phyloP scores from a whole-genome alignment of 53 echinoderm and acorn worm genomes.

The Crossaster papposus region DNA sequence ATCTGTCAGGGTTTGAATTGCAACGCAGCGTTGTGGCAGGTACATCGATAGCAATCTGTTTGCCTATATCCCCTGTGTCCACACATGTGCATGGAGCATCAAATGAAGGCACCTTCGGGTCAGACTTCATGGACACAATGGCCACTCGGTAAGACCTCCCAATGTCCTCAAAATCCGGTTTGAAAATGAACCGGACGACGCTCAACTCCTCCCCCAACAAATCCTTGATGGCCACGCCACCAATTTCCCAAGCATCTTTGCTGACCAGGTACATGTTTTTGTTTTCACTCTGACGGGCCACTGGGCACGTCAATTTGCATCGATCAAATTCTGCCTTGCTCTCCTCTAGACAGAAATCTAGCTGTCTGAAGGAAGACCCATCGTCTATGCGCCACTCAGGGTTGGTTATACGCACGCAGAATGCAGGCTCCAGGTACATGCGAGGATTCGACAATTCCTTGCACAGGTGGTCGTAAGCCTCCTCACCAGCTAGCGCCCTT shows the following conservation, averaged over 20 bases:
- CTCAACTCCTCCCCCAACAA: not conserved
- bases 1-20: not conserved
- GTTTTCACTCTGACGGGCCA: slow-evolving; percentile 20
- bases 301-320: slow-evolving; percentile 13
- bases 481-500: slow-evolving; percentile 44
- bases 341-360: not conserved
- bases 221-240: slow-evolving; percentile 4
- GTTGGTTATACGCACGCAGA: slow-evolving; percentile 34
- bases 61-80: slow-evolving; percentile 16
- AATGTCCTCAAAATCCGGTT: slow-evolving; percentile 31
- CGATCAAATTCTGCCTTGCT: not conserved
- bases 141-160: slow-evolving; percentile 31
- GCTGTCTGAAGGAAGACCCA: not conserved
- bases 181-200: not conserved
- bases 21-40: not conserved
- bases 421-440: slow-evolving; percentile 20
- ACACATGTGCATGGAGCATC: not conserved
- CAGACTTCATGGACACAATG: not conserved
- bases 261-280: slow-evolving; percentile 23
- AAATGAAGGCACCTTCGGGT: not conserved
- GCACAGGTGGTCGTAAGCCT: not conserved
- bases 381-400: not conserved
- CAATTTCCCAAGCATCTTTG: slow-evolving; percentile 16
- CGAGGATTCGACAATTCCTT: slow-evolving; percentile 25
- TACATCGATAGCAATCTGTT: not conserved